Percentiles rank a stretch among this genome's conserved stretches.
These are phyloP conservation scores for Harpegnathos saltator DNA, from an alignment of 1,140 invertebrate species.

Conservation along the genomic window DNA sequence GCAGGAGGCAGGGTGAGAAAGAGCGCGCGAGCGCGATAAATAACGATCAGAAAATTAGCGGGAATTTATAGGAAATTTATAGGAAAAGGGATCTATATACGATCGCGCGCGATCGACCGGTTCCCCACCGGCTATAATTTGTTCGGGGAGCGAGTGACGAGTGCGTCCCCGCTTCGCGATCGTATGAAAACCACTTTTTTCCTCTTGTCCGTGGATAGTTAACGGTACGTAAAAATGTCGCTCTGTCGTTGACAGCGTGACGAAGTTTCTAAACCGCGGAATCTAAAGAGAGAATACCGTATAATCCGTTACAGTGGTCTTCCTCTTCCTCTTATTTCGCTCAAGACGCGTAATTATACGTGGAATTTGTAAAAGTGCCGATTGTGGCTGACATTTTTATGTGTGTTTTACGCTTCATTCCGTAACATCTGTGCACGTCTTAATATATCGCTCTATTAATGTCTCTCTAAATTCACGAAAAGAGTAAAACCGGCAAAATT, in stretches of 20 bases:
- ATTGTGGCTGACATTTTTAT: too few species aligned
- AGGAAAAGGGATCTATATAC: slow-evolving; percentile 24
- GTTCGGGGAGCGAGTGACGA: not conserved
- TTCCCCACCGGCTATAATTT: slow-evolving; percentile 23
- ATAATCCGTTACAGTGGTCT: not conserved
- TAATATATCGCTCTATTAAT: too few species aligned
- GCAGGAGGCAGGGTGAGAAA: too few species aligned
- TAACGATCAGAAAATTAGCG: slow-evolving; percentile 50
- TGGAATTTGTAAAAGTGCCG: too few species aligned
- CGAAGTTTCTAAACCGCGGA: not conserved
- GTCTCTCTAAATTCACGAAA: too few species aligned
- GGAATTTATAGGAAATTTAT: slow-evolving; percentile 44
- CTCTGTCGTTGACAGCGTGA: not conserved
- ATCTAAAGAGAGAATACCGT: not conserved
- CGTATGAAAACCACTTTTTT: slow-evolving; percentile 11
- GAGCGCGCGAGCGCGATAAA: slow-evolving; percentile 33
- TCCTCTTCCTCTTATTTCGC: not conserved
- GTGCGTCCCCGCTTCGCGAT: not conserved
- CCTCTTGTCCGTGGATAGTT: not conserved
- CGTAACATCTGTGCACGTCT: too few species aligned
- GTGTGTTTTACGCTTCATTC: too few species aligned
- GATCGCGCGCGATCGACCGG: slow-evolving; percentile 20
- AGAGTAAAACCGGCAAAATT: too few species aligned
- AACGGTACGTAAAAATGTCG: not conserved
- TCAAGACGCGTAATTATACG: not conserved